These are phyloP conservation scores for Apocrypta bakeri DNA, from an alignment of 1,140 invertebrate species.

Conservation along the genomic window DNA sequence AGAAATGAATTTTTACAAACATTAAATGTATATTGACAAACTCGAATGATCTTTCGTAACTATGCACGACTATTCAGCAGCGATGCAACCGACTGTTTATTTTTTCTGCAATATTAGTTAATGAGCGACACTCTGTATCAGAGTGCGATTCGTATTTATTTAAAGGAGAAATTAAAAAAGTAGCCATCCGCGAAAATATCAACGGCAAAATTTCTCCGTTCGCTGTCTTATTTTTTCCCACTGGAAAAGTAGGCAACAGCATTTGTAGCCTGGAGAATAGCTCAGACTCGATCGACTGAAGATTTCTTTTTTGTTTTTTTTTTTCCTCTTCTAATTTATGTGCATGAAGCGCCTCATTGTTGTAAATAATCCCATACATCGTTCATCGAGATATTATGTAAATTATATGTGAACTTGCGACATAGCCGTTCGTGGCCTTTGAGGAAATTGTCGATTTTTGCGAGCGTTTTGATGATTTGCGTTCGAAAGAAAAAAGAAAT, in stretches of 20 bases:
- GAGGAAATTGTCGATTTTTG: conserved; percentile 22
- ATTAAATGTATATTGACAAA: conserved; percentile 36
- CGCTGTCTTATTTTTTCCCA: neutral
- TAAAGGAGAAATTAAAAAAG: conserved; percentile 44
- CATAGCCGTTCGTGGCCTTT: conserved; percentile 26
- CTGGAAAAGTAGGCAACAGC: conserved; percentile 3
- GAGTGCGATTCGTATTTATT: conserved; percentile 65
- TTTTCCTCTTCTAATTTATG: conserved; percentile 44
- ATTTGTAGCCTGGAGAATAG: conserved; percentile 19
- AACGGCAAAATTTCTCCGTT: conserved; percentile 20
- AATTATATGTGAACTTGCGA: conserved; percentile 54
- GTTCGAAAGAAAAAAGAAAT: neutral
- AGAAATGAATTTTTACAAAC: neutral
- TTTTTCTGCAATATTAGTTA: conserved; percentile 27
- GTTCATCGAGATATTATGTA: conserved; percentile 54
- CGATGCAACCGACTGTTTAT: neutral
- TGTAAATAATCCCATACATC: conserved; percentile 63
- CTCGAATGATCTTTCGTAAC: conserved; percentile 21
- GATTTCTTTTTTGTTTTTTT: conserved; percentile 38
- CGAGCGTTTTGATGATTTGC: neutral
- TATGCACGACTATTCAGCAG: conserved; percentile 5
- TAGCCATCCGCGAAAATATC: conserved; percentile 22
- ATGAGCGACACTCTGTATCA: conserved; percentile 63
- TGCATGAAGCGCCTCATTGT: conserved; percentile 56
- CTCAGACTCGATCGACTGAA: conserved; percentile 39